Base-by-base conservation (phyloP, 2,888 invertebrate genomes). In the Kryphioiulus occultus region DNA sequence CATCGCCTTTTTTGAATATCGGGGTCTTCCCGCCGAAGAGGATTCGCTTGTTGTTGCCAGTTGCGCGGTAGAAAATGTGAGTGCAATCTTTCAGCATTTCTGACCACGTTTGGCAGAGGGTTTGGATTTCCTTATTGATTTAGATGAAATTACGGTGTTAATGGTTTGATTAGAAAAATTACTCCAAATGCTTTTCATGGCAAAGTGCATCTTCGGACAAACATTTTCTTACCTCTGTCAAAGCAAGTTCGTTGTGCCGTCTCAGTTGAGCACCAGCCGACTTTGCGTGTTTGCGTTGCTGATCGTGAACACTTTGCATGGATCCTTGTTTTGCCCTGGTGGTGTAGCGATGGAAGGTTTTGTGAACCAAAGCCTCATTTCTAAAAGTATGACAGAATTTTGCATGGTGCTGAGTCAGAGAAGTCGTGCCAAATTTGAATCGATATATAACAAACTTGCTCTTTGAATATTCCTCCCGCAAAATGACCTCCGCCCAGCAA, bases 401-500 rank as follows among this genome's bases (percentile, higher is more conserved):
- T 22, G 68, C n/a, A n/a, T n/a, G 12, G 12, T 22, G 1, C 1
- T 30, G 3, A 47, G 17, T 22, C 5, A 47, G 44, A 0, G n/a
- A 86, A 42, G 47, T 86, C 12, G 4, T 78, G 44, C 22, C 32
- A 68, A 22, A 44, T 39, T 59, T 9, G n/a, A 87, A 87, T 15
- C 10, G 30, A 35, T 32, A 19, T 35, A 32, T 78, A 82, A 82
- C 42, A 86, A 87, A 35, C 86, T 68, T 90, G 92, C 93, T 91
- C 90, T 87, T 92, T 90, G 91, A 95, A 96, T 68, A 96, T 92
- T 22, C 94, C 95, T 1, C 94, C 96, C 35, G 96, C 95, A 92
- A 96, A 96, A 91, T 96, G 96, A 0, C 97, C 97, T 5, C 97
- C 97, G 0, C 96, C 96, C 53, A 96, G 93, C 95, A 97, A 95